These are phyloP conservation scores for Macrosoma leucophasiata DNA, from an alignment of 2,888 invertebrate genomes.

Conservation along the genomic window DNA sequence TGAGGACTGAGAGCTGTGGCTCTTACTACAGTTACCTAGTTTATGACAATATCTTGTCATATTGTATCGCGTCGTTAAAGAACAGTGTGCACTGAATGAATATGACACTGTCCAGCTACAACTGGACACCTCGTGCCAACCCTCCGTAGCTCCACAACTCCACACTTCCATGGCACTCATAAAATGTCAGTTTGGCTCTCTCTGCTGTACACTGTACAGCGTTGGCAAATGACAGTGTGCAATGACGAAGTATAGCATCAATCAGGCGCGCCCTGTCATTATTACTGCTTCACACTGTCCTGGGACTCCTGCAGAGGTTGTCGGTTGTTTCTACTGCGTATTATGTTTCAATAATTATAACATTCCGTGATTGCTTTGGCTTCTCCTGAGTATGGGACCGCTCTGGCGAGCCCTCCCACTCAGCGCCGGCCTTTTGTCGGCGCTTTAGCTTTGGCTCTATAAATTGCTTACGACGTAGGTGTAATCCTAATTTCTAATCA, in stretches of 20 bases:
- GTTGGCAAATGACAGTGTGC: conserved; percentile 75
- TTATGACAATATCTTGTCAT: too few species aligned
- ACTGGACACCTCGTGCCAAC: conserved; percentile 46
- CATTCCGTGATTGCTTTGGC: conserved; percentile 75
- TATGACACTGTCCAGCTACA: conserved; percentile 63
- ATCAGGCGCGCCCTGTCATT: conserved; percentile 48
- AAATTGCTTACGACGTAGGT: too few species aligned
- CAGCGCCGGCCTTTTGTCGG: conserved; percentile 36
- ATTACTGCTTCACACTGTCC: conserved; percentile 24
- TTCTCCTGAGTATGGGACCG: conserved; percentile 74
- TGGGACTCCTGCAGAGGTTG: too few species aligned
- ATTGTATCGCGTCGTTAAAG: conserved; percentile 76
- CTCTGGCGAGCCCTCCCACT: conserved; percentile 51
- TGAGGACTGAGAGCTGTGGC: too few species aligned
- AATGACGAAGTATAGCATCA: conserved; percentile 74
- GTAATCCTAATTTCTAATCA: too few species aligned
- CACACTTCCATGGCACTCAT: conserved; percentile 12
- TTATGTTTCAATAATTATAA: too few species aligned
- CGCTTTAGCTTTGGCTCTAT: too few species aligned
- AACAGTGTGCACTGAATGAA: conserved; percentile 75
- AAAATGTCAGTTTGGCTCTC: conserved; percentile 13
- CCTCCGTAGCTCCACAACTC: too few species aligned
- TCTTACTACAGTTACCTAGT: too few species aligned
- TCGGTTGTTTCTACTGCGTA: too few species aligned
- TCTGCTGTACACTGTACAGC: conserved; percentile 77